These are phyloP conservation scores for Nannobrachium achirus DNA, from an alignment of 2,113 vertebrate species.

Conservation along the genomic window DNA sequence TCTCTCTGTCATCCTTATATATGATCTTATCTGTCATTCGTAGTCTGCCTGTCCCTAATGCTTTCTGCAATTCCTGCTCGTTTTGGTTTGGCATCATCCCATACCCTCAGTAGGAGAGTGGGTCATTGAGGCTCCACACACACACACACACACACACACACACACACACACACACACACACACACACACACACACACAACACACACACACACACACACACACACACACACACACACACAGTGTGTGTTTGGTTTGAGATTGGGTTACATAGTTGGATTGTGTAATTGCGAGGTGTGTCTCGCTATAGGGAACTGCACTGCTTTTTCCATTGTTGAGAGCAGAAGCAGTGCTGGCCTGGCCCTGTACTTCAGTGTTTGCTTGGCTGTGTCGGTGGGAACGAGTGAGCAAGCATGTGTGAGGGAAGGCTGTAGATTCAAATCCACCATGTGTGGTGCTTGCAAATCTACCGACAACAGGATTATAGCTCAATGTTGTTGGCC, in stretches of 20 bases:
- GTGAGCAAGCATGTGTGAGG: constrained; percentile 1
- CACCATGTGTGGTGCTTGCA: neutral
- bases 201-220: constrained; percentile 5
- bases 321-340: constrained; percentile 55
- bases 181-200: neutral
- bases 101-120: constrained; percentile 33
- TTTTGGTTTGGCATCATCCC: constrained; percentile 41
- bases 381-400: neutral
- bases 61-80: constrained; percentile 25
- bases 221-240: neutral
- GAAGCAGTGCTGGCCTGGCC: constrained; percentile 6
- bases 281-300: constrained; percentile 70
- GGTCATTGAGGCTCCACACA: constrained; percentile 43
- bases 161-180: constrained; percentile 3
- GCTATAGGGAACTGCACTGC: constrained; percentile 47
- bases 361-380: constrained; percentile 6
- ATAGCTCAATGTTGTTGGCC: constrained; percentile 11
- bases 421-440: constrained; percentile 26
- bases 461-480: constrained; percentile 45
- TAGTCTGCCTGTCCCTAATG: constrained; percentile 12
- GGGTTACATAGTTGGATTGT: constrained; percentile 69
- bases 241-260: constrained; percentile 57
- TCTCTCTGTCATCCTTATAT: too few relatives aligned
- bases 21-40: constrained; percentile 17
- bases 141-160: too few relatives aligned